phyloP scores from a whole-genome alignment of 2,888 invertebrate species.

The Zeuzera pyrina region DNA sequence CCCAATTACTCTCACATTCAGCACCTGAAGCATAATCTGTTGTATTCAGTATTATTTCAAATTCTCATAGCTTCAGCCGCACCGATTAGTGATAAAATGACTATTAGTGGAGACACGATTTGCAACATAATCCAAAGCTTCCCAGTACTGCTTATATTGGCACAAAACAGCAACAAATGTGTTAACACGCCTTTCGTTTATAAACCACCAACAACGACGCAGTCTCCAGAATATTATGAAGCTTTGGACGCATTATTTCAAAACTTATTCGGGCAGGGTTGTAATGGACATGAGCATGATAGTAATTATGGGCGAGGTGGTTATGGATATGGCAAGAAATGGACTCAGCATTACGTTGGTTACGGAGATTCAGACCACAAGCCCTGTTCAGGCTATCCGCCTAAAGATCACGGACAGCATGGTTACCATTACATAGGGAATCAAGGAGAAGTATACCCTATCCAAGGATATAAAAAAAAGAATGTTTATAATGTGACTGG shows the following conservation, averaged over 20 bases:
- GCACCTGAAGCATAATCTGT: too few relatives aligned
- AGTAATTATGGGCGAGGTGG: slow-evolving; percentile 13
- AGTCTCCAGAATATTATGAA: slow-evolving; percentile 55
- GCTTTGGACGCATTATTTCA: slow-evolving; percentile 52
- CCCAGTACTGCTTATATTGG: slow-evolving; percentile 52
- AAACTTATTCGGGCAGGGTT: slow-evolving; percentile 29
- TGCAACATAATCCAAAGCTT: slow-evolving; percentile 54
- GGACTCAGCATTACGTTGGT: slow-evolving; percentile 1
- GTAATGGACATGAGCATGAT: slow-evolving; percentile 5
- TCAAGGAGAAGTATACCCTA: slow-evolving; percentile 10
- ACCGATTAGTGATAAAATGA: slow-evolving; percentile 36
- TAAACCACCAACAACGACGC: slow-evolving; percentile 51
- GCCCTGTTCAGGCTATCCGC: slow-evolving; percentile 1
- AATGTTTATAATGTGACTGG: slow-evolving; percentile 28
- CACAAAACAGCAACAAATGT: slow-evolving; percentile 50
- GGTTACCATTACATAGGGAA: slow-evolving; percentile 5
- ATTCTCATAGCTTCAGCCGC: too few relatives aligned
- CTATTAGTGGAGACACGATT: slow-evolving; percentile 41
- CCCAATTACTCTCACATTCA: slow-evolving; percentile 19
- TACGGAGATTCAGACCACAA: slow-evolving; percentile 10
- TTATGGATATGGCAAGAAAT: slow-evolving; percentile 2
- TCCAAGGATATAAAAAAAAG: slow-evolving; percentile 26
- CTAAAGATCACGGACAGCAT: slow-evolving; percentile 5
- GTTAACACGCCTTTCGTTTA: slow-evolving; percentile 51
- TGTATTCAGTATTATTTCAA: too few relatives aligned